Evolutionary conservation across 2,888 invertebrate genomes (phyloP).

Genomic region (Pteria penguin): DNA sequence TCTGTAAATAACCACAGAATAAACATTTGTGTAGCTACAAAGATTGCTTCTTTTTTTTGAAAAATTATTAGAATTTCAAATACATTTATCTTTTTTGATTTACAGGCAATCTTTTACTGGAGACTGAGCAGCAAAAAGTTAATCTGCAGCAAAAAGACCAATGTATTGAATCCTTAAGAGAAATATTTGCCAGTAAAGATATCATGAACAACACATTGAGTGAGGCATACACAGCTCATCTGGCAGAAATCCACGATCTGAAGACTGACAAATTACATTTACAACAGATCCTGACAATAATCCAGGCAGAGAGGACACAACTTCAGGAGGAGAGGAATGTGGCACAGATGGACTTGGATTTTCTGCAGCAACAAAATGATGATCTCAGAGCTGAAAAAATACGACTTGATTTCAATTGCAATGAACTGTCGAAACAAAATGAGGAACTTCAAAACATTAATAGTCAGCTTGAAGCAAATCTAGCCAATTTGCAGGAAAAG

Average conservation of each 20-base stretch:
- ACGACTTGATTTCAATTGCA: background rate
- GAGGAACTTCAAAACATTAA: background rate
- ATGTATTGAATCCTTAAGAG: background rate
- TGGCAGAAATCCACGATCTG: background rate
- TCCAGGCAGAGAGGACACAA: background rate
- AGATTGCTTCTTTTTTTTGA: too few relatives aligned
- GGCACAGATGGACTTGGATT: background rate
- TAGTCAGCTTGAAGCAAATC: background rate
- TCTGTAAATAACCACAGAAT: too few relatives aligned
- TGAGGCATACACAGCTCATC: background rate
- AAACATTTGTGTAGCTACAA: too few relatives aligned
- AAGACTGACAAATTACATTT: background rate
- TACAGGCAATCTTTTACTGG: background rate
- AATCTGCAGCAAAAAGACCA: background rate
- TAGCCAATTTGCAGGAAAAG: background rate
- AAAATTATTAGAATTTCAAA: too few relatives aligned
- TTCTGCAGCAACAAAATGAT: background rate
- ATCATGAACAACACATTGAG: background rate
- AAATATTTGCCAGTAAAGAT: background rate
- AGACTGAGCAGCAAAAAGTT: background rate
- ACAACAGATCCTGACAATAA: background rate
- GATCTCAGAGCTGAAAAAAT: background rate
- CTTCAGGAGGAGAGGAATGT: background rate
- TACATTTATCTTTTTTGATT: too few relatives aligned
- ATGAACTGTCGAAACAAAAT: background rate